Conservation (phyloP, 2,797 vertebrate species). For the Myotis pilosus region DNA sequence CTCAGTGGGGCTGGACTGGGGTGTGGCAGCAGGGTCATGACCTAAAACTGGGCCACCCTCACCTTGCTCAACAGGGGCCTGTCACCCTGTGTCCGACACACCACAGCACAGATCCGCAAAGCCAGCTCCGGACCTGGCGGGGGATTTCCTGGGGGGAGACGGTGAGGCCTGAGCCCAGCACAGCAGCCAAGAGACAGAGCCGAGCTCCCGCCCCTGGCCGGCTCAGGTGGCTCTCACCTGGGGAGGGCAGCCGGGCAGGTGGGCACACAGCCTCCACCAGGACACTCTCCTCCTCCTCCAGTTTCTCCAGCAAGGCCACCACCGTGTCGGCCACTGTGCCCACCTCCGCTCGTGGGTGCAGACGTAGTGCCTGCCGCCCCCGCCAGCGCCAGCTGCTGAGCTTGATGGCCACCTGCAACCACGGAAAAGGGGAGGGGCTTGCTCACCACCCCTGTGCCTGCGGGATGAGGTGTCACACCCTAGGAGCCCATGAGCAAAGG, state of each 20-base stretch:
- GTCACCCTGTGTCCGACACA: conserved; percentile 83
- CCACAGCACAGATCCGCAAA: conserved; percentile 83
- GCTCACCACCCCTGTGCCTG: not conserved
- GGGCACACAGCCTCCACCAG: conserved; percentile 85
- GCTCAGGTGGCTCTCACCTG: conserved; percentile 67
- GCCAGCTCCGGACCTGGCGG: conserved; percentile 67
- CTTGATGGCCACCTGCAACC: conserved; percentile 82
- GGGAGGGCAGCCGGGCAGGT: conserved; percentile 69
- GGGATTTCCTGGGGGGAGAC: conserved; percentile 27
- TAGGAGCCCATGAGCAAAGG: not conserved
- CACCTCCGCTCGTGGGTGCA: conserved; percentile 65
- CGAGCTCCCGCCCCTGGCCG: not conserved
- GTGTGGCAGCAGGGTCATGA: not conserved
- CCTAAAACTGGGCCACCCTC: not conserved
- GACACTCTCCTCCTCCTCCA: conserved; percentile 84
- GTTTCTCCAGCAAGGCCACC: conserved; percentile 72
- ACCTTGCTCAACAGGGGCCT: conserved; percentile 85
- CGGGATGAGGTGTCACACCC: not conserved
- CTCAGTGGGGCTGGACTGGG: not conserved
- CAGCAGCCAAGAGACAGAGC: not conserved
- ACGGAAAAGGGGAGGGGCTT: not conserved
- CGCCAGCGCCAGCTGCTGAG: conserved; percentile 79
- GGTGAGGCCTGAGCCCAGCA: conserved; percentile 58
- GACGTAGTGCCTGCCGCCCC: conserved; percentile 51
- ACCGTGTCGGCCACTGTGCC: conserved; percentile 75